These are phyloP conservation scores for Stictocephala bisonia DNA, from an alignment of 2,888 invertebrate genomes.

Conservation along the genomic window DNA sequence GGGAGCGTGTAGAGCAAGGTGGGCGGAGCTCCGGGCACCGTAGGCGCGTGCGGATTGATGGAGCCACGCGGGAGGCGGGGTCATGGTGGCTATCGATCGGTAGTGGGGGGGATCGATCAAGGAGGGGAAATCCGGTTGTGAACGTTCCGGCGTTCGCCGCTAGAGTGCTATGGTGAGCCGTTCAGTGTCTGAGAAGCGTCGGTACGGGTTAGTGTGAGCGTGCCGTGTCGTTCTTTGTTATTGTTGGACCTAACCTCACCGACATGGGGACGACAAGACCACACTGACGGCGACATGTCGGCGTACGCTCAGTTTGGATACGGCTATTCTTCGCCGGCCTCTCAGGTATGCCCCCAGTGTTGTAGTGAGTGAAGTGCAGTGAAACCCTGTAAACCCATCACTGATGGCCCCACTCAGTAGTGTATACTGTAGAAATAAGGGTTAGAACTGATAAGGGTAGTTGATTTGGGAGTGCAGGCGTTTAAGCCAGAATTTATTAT, in stretches of 20 bases:
- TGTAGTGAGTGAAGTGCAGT: neutral
- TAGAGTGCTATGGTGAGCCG: constrained; percentile 41
- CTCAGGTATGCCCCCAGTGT: constrained; percentile 77
- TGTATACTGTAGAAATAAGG: too few species aligned
- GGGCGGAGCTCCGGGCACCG: constrained; percentile 8
- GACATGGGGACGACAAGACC: constrained; percentile 4
- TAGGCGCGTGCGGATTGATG: constrained; percentile 12
- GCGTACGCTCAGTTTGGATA: constrained; percentile 95
- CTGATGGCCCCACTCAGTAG: too few species aligned
- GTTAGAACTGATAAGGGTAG: too few species aligned
- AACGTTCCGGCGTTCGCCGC: constrained; percentile 39
- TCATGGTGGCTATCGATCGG: constrained; percentile 33
- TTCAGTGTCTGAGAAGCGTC: constrained; percentile 44
- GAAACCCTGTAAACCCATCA: too few species aligned
- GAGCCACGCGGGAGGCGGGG: constrained; percentile 5
- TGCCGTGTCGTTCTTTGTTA: constrained; percentile 41
- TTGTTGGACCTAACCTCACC: constrained; percentile 33
- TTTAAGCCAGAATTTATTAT: too few species aligned
- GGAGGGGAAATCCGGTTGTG: constrained; percentile 51
- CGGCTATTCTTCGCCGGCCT: constrained; percentile 82
- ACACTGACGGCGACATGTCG: constrained; percentile 67
- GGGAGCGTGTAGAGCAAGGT: neutral
- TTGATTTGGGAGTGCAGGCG: too few species aligned
- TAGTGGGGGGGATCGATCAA: constrained; percentile 39
- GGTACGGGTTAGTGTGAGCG: constrained; percentile 43